Conservation (phyloP, 2,888 invertebrate species). For the Xestia c-nigrum region DNA sequence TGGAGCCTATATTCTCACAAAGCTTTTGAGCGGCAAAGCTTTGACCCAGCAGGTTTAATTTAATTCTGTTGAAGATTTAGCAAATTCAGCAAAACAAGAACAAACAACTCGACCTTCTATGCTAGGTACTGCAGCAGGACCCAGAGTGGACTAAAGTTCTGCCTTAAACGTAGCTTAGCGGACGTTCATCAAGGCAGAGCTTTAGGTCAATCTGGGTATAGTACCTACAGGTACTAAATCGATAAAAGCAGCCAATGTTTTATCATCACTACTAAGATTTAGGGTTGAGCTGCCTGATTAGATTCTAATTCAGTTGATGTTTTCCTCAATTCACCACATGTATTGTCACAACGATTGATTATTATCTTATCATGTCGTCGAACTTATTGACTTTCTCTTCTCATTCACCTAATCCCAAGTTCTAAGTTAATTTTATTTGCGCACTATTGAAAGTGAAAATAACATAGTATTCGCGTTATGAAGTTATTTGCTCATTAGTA, state of each 20-base stretch:
- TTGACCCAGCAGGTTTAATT: background rate
- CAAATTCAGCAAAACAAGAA: background rate
- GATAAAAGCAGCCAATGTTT: background rate
- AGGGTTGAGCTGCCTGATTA: background rate
- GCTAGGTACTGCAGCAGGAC: background rate
- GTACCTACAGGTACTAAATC: too few species aligned
- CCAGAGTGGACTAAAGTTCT: too few species aligned
- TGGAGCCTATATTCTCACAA: background rate
- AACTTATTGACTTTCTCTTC: background rate
- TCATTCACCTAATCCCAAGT: background rate
- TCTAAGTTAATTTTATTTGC: constrained; percentile 8
- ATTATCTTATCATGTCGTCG: background rate
- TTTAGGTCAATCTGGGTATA: background rate
- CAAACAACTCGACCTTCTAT: too few species aligned
- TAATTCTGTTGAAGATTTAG: background rate
- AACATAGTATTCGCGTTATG: background rate
- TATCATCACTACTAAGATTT: background rate
- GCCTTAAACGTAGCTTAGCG: too few species aligned
- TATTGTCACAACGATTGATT: constrained; percentile 12
- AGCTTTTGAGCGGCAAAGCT: background rate
- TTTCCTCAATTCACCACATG: constrained; percentile 20
- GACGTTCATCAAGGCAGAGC: background rate
- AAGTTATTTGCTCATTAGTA: constrained; percentile 32
- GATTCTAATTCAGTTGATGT: background rate
- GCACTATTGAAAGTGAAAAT: constrained; percentile 15